A percentile compares a stretch with the other conserved stretches of the same genome.
phyloP scores from a whole-genome alignment of 2,888 invertebrate species.

The Cosmopolites sordidus region DNA sequence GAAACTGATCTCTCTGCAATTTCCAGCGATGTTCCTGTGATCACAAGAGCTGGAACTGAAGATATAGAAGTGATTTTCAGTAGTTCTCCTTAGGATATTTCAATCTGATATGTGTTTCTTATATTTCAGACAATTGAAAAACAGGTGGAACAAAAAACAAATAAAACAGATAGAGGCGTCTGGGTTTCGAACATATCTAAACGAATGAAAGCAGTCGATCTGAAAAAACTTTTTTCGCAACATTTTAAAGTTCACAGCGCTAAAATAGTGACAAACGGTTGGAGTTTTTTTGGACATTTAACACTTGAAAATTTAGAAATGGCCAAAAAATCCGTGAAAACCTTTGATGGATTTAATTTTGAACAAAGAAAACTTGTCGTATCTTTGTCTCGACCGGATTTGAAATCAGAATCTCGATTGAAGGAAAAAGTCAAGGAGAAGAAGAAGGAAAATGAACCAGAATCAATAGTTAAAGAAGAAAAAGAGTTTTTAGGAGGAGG shows the following conservation, averaged over 20 bases:
- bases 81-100: slow-evolving; percentile 1
- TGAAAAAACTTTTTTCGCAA: slow-evolving; percentile 86
- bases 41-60: no score
- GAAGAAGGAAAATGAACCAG: no score
- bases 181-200: slow-evolving; percentile 43
- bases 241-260: slow-evolving; percentile 86
- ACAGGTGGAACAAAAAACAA: no score
- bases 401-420: background rate
- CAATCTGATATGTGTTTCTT: background rate
- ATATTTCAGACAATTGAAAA: no score
- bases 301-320: slow-evolving; percentile 84
- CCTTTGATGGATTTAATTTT: slow-evolving; percentile 80
- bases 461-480: no score
- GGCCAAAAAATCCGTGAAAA: slow-evolving; percentile 81
- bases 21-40: background rate
- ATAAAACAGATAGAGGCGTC: slow-evolving; percentile 24
- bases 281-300: slow-evolving; percentile 89
- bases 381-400: slow-evolving; percentile 26
- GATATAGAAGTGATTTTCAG: slow-evolving; percentile 3
- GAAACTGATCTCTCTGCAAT: slow-evolving; percentile 22
- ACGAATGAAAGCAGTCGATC: slow-evolving; percentile 79
- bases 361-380: slow-evolving; percentile 57
- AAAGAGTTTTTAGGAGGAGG: no score
- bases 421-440: no score
- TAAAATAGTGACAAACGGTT: slow-evolving; percentile 92